phyloP scores from a whole-genome alignment of 1,140 invertebrate species.

The Manduca sexta region DNA sequence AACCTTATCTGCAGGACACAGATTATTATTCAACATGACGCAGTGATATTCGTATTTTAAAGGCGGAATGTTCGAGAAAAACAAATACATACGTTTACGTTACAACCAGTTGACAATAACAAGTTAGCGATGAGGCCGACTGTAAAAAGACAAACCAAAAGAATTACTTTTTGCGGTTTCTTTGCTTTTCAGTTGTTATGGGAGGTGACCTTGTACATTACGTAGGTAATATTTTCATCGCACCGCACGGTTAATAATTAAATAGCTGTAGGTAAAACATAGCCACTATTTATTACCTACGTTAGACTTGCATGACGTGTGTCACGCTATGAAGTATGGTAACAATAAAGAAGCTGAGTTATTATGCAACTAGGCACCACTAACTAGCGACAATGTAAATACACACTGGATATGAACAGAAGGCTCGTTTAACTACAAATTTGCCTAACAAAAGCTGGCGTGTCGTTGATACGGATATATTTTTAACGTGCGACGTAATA shows the following conservation, averaged over 20 bases:
- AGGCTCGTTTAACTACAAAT: slow-evolving; percentile 17
- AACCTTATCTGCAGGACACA: no score
- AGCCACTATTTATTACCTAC: background rate
- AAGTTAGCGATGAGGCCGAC: no score
- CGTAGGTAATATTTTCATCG: slow-evolving; percentile 21
- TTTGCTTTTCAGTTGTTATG: slow-evolving; percentile 5
- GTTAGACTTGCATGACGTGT: slow-evolving; percentile 25
- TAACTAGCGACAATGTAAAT: slow-evolving; percentile 14
- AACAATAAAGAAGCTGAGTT: slow-evolving; percentile 22
- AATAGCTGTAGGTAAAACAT: background rate
- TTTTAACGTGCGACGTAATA: slow-evolving; percentile 16
- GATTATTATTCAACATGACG: no score
- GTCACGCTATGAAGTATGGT: slow-evolving; percentile 27
- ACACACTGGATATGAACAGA: slow-evolving; percentile 12
- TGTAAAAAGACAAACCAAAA: no score
- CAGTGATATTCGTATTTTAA: no score
- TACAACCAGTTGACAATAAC: no score
- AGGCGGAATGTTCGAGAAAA: no score
- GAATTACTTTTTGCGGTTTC: background rate
- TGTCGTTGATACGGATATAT: slow-evolving; percentile 18
- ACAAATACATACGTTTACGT: no score
- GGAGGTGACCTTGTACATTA: slow-evolving; percentile 6
- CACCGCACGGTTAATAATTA: slow-evolving; percentile 15
- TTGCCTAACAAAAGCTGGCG: slow-evolving; percentile 22
- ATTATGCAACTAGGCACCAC: slow-evolving; percentile 23